Evolutionary conservation across 2,888 invertebrate species (phyloP), one percentile per base, ranked within the genome.

Genomic region (Belgica antarctica): DNA sequence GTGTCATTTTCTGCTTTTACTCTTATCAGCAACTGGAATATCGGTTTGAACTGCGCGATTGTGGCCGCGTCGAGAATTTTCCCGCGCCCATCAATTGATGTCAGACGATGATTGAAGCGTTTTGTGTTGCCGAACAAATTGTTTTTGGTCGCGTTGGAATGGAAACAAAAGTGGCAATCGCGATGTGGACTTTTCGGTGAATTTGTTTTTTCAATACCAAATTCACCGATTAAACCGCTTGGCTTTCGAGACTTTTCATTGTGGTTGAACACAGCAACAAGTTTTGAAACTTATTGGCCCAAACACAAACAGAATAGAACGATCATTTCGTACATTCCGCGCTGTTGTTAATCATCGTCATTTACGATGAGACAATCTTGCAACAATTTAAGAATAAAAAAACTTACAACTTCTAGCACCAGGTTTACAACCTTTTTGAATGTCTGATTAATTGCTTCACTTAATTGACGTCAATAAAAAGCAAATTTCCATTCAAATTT

Each of bases 31-130:
- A 41, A 15, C 41, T n/a, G 10, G 15, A 41, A n/a, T 41, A 41
- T n/a, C 5, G 41, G 12, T 12, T 8, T 12, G 12, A 34, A 41
- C 41, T n/a, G 12, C 41, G 10, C 41, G 41, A 5, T 41, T 41
- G 41, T 41, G n/a, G n/a, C n/a, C n/a, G n/a, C n/a, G n/a, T 41
- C 12, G 41, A 12, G 41, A 41, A 41, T 41, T 41, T n/a, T 41
- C 41, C 41, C 41, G 41, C 41, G 41, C 41, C 41, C 41, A 41
- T 41, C 41, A 41, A 41, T 41, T 41, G 41, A 41, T 41, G 41
- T 41, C 41, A 41, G 41, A 12, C 5, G 41, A 4, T 41, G 41
- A 41, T n/a, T 41, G 41, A 41, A 3, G 41, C 12, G n/a, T 41
- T 41, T 41, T 41, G 41, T 10, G 10, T n/a, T n/a, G n/a, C 41